Conservation (phyloP, 1,140 invertebrate species). For the Scaptomyza hsui region DNA sequence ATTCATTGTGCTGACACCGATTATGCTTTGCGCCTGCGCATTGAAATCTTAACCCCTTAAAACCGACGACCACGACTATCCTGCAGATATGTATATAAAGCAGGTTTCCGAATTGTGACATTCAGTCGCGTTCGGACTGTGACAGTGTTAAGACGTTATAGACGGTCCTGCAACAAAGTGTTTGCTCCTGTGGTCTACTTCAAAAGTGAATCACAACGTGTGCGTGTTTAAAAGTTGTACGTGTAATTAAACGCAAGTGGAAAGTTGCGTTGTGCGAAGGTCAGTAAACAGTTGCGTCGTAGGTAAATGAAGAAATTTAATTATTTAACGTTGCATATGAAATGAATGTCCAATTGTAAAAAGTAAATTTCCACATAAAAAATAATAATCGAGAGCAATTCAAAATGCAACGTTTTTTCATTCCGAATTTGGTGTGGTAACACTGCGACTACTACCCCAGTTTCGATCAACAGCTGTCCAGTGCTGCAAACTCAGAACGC, state of each 20-base stretch:
- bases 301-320: conserved; percentile 16
- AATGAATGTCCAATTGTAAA: conserved; percentile 12
- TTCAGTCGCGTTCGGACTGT: conserved; percentile 70
- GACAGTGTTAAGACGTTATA: conserved; percentile 53
- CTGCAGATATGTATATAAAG: conserved; percentile 51
- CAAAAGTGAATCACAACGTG: conserved; percentile 58
- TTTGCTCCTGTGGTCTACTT: conserved; percentile 32
- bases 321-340: conserved; percentile 16
- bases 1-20: conserved; percentile 58
- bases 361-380: background rate
- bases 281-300: conserved; percentile 24
- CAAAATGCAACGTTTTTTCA: conserved; percentile 34
- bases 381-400: conserved; percentile 17
- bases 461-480: conserved; percentile 49
- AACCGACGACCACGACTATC: conserved; percentile 15
- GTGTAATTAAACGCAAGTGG: conserved; percentile 54
- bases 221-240: conserved; percentile 66
- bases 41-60: conserved; percentile 30
- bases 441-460: conserved; percentile 36
- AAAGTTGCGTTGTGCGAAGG: conserved; percentile 52
- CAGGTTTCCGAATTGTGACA: conserved; percentile 46
- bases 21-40: conserved; percentile 76
- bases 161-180: conserved; percentile 2
- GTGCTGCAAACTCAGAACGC: conserved; percentile 22
- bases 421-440: conserved; percentile 21